Evolutionary conservation across 2,113 vertebrate species (phyloP), one percentile per base, ranked within the genome.

Genomic region (Cavia porcellus): DNA sequence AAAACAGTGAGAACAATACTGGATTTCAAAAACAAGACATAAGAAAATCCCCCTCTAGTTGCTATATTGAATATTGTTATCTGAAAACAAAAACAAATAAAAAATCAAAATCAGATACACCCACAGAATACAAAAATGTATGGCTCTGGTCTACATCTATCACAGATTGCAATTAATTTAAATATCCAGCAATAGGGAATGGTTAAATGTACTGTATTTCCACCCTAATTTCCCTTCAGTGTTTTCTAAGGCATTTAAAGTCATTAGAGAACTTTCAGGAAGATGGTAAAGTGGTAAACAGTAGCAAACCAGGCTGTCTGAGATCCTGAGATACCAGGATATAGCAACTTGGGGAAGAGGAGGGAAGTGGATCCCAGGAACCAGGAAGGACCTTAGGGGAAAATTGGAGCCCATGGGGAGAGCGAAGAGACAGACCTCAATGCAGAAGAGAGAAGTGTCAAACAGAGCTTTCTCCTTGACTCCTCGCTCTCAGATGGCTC

Each of bases 231-330:
- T 79, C 7, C 88, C 61, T 85, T 62, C 38, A 25, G 6, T 45
- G 7, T 79, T 59, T 86, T 82, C 68, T 35, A 89, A 85, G 64
- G 90, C 66, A 89, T 62, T 79, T 77, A 85, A 95, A 96, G 47
- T 79, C 42, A 47, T 14, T 3, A 47, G 70, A 42, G 22, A 10
- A 86, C 35, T n/a, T 19, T 19, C 66, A 70, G 66, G 35, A n/a
- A 70, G 32, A n/a, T 70, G 66, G 66, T 7, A 17, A 35, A 17
- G 66, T n/a, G 35, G 17, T 19, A 35, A 70, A 8, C 35, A 1
- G 35, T 3, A 2, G 35, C 14, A n/a, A n/a, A n/a, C 7, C 32
- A 66, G 35, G 14, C 15, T 32, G 9, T 32, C 30, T n/a, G 66
- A 70, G 66, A n/a, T 35, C n/a, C 35, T n/a, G 30, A 70, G 66